Conservation (phyloP, 2,888 invertebrate species). For the Hirtodrosophila cameraria region DNA sequence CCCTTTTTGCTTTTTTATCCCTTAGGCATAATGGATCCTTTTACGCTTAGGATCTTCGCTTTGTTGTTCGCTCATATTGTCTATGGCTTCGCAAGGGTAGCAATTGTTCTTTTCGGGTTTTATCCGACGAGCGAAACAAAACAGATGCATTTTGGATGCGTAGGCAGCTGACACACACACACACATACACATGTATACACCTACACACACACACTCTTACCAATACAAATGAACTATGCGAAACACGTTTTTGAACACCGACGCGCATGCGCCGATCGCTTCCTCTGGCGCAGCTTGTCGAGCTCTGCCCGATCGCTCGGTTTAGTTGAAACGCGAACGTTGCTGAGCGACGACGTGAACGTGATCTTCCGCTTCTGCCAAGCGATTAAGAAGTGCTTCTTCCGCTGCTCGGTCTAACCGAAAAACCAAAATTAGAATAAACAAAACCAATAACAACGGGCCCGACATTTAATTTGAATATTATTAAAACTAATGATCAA, state of each 20-base stretch:
- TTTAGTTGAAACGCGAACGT: constrained; percentile 73
- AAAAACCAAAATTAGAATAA: constrained; percentile 2
- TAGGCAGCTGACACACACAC: constrained; percentile 46
- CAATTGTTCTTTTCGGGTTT: constrained; percentile 46
- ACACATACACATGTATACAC: constrained; percentile 19
- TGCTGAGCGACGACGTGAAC: constrained; percentile 62
- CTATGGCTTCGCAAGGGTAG: constrained; percentile 59
- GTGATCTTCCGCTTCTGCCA: constrained; percentile 44
- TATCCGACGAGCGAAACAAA: constrained; percentile 43
- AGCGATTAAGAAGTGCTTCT: constrained; percentile 52
- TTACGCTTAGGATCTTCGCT: constrained; percentile 56
- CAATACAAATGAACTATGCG: constrained; percentile 45
- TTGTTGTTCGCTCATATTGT: constrained; percentile 37
- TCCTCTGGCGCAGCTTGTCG: constrained; percentile 37
- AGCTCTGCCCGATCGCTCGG: constrained; percentile 51
- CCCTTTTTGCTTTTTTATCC: constrained; percentile 10
- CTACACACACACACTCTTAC: constrained; percentile 3
- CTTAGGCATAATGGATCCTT: constrained; percentile 61
- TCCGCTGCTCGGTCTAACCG: constrained; percentile 47
- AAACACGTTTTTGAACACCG: constrained; percentile 60
- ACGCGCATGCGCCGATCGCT: constrained; percentile 26
- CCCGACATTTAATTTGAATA: constrained; percentile 50
- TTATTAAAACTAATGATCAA: constrained; percentile 38
- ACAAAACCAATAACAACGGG: not conserved
- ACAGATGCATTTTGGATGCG: constrained; percentile 68